These are phyloP conservation scores for Pasiphila rectangulata DNA, from an alignment of 2,888 invertebrate species.

Conservation along the genomic window DNA sequence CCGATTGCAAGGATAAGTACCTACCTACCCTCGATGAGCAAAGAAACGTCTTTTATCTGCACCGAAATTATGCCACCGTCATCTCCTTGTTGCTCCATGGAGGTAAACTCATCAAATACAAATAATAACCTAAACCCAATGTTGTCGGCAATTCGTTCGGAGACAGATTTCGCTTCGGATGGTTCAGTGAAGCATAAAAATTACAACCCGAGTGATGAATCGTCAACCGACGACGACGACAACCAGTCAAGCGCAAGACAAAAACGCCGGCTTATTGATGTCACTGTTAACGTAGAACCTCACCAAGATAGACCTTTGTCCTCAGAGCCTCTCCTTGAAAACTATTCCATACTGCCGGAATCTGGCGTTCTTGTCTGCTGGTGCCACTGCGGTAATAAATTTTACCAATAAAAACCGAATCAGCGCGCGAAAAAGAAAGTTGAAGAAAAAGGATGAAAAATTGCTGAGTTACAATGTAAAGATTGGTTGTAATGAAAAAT, in stretches of 20 bases:
- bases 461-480: conserved; percentile 5
- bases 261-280: background rate
- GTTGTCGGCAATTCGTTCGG: background rate
- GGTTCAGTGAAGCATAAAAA: conserved; percentile 4
- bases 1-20: background rate
- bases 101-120: background rate
- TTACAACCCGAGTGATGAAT: background rate
- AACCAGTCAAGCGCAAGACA: conserved; percentile 2
- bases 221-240: conserved; percentile 1
- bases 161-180: conserved; percentile 3
- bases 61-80: conserved; percentile 5
- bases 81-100: conserved; percentile 1
- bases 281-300: background rate
- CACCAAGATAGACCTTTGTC: background rate
- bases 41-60: background rate
- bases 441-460: conserved; percentile 2
- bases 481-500: conserved; percentile 2
- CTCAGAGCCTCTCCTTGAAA: conserved; percentile 5
- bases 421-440: background rate
- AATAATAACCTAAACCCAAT: background rate
- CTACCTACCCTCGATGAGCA: conserved; percentile 1
- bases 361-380: conserved; percentile 1
- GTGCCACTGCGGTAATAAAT: background rate
- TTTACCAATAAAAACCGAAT: background rate
- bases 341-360: conserved; percentile 2